phyloP scores from a whole-genome alignment of 2,888 invertebrate genomes.

The Cacoxenus indagator region DNA sequence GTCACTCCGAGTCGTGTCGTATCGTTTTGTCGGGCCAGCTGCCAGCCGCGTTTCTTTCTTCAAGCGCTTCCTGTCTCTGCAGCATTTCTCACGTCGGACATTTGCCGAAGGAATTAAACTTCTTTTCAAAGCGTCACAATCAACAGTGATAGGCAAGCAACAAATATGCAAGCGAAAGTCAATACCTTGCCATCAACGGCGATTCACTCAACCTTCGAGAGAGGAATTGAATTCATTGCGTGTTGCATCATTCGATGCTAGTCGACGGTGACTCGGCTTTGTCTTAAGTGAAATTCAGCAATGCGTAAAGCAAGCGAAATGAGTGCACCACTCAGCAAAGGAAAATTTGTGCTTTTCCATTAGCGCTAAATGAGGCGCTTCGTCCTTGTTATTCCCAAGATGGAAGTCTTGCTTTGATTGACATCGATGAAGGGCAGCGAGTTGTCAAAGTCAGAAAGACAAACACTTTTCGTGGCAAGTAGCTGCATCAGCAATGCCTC shows the following conservation, averaged over 20 bases:
- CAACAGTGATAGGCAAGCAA: not conserved
- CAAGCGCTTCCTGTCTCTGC: not conserved
- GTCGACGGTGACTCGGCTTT: not conserved
- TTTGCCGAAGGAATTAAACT: not conserved
- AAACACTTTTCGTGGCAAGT: no score
- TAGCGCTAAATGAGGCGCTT: slow-evolving; percentile 3
- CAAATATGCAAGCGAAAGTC: not conserved
- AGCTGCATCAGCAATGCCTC: no score
- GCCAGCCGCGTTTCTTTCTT: not conserved
- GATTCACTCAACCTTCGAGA: slow-evolving; percentile 1
- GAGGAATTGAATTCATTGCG: not conserved
- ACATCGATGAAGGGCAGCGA: no score
- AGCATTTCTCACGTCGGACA: not conserved
- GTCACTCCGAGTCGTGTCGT: not conserved
- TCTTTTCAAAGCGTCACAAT: not conserved
- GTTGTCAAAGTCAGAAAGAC: no score
- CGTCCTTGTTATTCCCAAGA: not conserved
- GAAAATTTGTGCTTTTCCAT: slow-evolving; percentile 1
- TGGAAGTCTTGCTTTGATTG: not conserved
- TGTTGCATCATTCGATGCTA: not conserved
- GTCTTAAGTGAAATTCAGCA: not conserved
- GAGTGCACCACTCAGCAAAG: not conserved
- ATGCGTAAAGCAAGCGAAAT: slow-evolving; percentile 4
- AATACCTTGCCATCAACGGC: not conserved
- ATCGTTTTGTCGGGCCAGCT: slow-evolving; percentile 1